Conservation (phyloP, 2,888 invertebrate species). For the Dicyrtoma fusca region DNA sequence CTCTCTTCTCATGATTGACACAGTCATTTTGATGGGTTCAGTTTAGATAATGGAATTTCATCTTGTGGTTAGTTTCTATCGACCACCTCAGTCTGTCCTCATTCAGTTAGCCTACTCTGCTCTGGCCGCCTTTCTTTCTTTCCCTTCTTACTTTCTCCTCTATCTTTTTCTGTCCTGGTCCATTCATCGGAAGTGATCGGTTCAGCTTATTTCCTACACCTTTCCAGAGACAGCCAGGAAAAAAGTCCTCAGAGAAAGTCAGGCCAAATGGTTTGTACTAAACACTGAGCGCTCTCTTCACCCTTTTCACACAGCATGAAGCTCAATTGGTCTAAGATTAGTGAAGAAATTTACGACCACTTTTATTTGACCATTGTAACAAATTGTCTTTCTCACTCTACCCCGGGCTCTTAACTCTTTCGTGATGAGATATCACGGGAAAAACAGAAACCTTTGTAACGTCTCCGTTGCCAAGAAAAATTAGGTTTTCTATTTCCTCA, state of each 20-base stretch:
- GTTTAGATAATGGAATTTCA: constrained; percentile 41
- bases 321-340: constrained; percentile 33
- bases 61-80: constrained; percentile 27
- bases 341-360: constrained; percentile 32
- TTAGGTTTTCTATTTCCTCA: no score
- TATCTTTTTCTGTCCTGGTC: constrained; percentile 1
- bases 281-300: constrained; percentile 8
- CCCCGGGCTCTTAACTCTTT: constrained; percentile 2
- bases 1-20: constrained; percentile 41
- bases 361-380: constrained; percentile 28
- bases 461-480: no score
- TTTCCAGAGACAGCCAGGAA: neutral
- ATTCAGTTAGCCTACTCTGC: neutral
- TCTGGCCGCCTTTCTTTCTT: neutral
- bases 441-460: no score
- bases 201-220: constrained; percentile 28
- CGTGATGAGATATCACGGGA: neutral
- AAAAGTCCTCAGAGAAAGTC: neutral
- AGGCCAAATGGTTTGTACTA: constrained; percentile 20
- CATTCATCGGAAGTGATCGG: constrained; percentile 32
- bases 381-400: constrained; percentile 33
- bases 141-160: neutral
- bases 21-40: constrained; percentile 41
- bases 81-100: constrained; percentile 22
- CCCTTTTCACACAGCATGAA: constrained; percentile 19